A percentile compares a stretch with the other conserved stretches of the same genome.
Evolutionary conservation across 2,888 invertebrate species (phyloP).

Genomic region (Nezara viridula): DNA sequence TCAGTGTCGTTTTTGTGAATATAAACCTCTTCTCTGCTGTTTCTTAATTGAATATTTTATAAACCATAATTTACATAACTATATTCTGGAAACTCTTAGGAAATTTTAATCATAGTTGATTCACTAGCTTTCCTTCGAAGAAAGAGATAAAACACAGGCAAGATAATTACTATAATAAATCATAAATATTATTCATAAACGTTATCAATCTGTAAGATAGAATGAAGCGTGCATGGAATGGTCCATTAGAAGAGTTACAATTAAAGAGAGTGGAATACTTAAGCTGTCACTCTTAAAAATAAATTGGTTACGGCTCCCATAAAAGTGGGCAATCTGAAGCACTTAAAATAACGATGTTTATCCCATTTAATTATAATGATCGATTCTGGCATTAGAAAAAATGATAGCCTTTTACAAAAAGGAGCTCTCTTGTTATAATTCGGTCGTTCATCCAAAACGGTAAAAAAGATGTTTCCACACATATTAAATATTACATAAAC

Average conservation of each 20-base stretch:
- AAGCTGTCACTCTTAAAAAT: conserved; percentile 4
- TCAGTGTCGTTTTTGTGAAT: no score
- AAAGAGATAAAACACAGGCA: no score
- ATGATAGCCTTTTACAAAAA: not conserved
- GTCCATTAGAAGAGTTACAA: not conserved
- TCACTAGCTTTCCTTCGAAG: no score
- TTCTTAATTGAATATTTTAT: no score
- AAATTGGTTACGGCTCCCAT: not conserved
- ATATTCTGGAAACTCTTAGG: no score
- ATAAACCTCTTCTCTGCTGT: no score
- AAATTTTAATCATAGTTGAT: no score
- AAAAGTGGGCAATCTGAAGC: conserved; percentile 6
- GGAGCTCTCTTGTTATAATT: not conserved
- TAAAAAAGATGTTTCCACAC: no score
- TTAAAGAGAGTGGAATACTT: conserved; percentile 44
- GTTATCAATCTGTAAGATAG: not conserved
- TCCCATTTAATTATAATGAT: conserved; percentile 30
- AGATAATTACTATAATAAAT: no score
- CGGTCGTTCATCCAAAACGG: not conserved
- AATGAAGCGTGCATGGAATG: not conserved
- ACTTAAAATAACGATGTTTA: conserved; percentile 35
- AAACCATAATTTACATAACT: no score
- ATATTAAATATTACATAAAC: no score
- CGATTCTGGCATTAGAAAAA: not conserved
- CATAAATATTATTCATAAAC: not conserved